phyloP scores from a whole-genome alignment of 2,888 invertebrate species.

The Hymenopus coronatus region DNA sequence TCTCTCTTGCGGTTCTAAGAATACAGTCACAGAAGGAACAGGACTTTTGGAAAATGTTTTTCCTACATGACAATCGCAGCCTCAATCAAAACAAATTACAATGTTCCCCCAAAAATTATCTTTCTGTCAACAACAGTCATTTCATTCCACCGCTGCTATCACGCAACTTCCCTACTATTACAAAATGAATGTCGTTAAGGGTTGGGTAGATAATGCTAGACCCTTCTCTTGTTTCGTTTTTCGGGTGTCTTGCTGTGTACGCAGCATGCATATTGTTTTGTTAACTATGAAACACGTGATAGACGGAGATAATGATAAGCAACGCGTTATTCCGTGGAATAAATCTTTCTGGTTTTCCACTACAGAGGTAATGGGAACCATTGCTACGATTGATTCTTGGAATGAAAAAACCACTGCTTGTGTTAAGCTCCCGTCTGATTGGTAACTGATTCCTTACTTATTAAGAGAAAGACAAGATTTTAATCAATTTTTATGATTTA shows the following conservation, averaged over 20 bases:
- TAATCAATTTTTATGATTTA: no score
- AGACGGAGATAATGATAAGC: not conserved
- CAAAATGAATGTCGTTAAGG: constrained; percentile 15
- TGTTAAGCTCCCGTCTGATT: no score
- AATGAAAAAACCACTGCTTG: not conserved
- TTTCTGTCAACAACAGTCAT: constrained; percentile 9
- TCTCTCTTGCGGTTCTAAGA: not conserved
- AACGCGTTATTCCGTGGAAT: not conserved
- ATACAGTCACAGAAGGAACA: not conserved
- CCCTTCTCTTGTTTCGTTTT: not conserved
- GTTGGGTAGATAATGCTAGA: not conserved
- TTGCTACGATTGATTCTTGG: not conserved
- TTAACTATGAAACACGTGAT: not conserved
- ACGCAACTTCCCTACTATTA: not conserved
- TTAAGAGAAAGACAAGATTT: no score
- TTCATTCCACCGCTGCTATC: not conserved
- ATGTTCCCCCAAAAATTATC: constrained; percentile 1
- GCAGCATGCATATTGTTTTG: not conserved
- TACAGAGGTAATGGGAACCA: not conserved
- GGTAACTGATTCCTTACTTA: no score
- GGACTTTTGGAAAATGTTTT: not conserved
- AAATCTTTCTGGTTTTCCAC: not conserved
- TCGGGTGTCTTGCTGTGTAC: not conserved
- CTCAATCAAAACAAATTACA: constrained; percentile 12
- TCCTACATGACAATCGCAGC: not conserved